Evolutionary conservation across 2,888 invertebrate species (phyloP), one percentile per base, ranked within the genome.

Genomic region (Caenorhabditis sp.): DNA sequence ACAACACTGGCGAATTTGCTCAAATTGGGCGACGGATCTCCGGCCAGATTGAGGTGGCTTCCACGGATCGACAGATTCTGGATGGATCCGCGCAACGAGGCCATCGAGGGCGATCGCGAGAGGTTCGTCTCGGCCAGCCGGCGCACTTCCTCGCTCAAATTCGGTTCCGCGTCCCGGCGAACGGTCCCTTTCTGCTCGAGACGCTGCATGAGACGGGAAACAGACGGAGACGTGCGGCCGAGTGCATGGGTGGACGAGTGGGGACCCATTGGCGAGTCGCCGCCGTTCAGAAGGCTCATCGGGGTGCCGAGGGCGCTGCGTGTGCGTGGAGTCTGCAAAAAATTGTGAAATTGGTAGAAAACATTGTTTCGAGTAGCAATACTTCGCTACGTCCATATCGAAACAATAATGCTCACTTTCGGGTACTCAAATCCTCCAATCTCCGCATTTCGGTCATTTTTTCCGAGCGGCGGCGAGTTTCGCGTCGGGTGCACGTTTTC

Each of bases 1-100:
- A 76, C 76, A 46, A 76, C 62, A 43, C 76, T 76, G 0, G 66
- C 55, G 22, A 76, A 70, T 26, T 71, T 71, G 32, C 65, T 59
- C 22, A 73, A 50, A 65, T 65, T 71, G n/a, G 76, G 71, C 22
- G 76, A 63, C 17, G 65, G 43, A n/a, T 71, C 76, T 43, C 65
- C 71, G n/a, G 70, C 56, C 37, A 76, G 30, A 50, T 71, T 76
- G 48, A 71, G 35, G 20, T 65, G 61, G 46, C 53, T 53, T 24
- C 65, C 71, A 11, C 71, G 71, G 15, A 71, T 8, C 6, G 55
- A 39, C 26, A 71, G 27, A 32, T 61, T 62, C 35, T 50, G 52
- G 4, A 71, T 37, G 0, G 71, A 71, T 8, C 61, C 61, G 26
- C 70, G 48, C 11, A 76, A 35, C n/a, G 70, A 71, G 8, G 76